phyloP scores from a whole-genome alignment of 1,140 invertebrate species.

The Drosophila mayri region DNA sequence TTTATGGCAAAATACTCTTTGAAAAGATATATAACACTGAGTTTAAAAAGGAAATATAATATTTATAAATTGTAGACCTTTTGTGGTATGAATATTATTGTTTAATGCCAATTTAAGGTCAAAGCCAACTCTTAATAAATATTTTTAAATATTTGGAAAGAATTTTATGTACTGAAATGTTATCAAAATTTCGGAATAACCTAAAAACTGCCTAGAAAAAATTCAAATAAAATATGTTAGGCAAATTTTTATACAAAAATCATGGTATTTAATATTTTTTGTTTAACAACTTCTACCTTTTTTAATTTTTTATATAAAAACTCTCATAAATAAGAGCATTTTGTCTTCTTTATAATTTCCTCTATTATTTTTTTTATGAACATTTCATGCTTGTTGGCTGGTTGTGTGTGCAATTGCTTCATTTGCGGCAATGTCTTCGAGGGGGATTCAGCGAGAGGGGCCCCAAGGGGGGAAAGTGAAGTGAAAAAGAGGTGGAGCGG shows the following conservation, averaged over 20 bases:
- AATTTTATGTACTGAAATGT: rapidly evolving
- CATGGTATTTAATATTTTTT: background rate
- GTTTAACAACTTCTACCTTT: background rate
- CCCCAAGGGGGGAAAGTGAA: constrained; percentile 7
- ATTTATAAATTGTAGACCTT: background rate
- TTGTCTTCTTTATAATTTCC: background rate
- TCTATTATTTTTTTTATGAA: constrained; percentile 14
- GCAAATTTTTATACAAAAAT: no score
- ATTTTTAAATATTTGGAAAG: rapidly evolving
- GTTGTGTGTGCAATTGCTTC: constrained; percentile 77
- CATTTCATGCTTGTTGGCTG: constrained; percentile 59
- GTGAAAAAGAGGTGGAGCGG: constrained; percentile 27
- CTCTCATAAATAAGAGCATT: background rate
- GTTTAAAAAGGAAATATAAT: background rate
- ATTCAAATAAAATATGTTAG: no score
- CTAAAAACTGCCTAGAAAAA: rapidly evolving
- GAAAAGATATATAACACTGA: background rate
- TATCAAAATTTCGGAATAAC: background rate
- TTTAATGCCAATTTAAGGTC: background rate
- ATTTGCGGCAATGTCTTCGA: constrained; percentile 74
- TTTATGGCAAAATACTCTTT: constrained; percentile 7
- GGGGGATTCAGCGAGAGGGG: background rate
- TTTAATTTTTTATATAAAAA: no score
- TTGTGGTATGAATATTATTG: background rate
- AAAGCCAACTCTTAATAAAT: background rate